Percentiles rank a stretch among this genome's conserved stretches.
These are phyloP conservation scores for Drosophila monieri DNA, from an alignment of 2,888 invertebrate species.

Conservation along the genomic window DNA sequence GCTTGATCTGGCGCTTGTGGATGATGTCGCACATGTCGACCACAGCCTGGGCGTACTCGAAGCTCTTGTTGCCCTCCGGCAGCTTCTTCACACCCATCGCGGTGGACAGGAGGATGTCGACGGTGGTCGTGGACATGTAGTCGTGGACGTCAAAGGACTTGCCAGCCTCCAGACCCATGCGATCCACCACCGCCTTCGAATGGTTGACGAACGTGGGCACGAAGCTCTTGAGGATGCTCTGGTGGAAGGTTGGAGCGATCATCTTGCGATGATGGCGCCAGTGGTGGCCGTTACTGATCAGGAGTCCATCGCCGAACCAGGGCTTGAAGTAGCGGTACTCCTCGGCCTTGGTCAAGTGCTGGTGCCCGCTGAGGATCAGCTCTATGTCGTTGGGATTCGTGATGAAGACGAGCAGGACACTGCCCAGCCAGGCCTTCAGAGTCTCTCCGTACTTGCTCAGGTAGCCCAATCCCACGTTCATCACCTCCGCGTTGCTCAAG, in stretches of 20 bases:
- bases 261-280: conserved; percentile 93
- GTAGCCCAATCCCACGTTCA: conserved; percentile 66
- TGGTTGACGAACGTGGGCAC: conserved; percentile 91
- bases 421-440: conserved; percentile 91
- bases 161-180: conserved; percentile 87
- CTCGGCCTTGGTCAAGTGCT: conserved; percentile 90
- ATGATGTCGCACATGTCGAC: conserved; percentile 94
- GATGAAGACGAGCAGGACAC: conserved; percentile 88
- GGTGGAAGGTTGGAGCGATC: conserved; percentile 93
- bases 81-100: conserved; percentile 92
- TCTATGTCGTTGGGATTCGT: conserved; percentile 89
- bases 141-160: conserved; percentile 91
- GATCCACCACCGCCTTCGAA: conserved; percentile 88
- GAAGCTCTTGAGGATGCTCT: conserved; percentile 92
- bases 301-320: conserved; percentile 91
- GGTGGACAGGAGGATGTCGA: conserved; percentile 91
- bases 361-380: conserved; percentile 89
- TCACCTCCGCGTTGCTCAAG: conserved; percentile 85
- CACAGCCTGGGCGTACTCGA: conserved; percentile 93
- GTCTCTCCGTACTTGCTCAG: conserved; percentile 86
- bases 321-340: conserved; percentile 91
- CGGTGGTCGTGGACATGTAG: conserved; percentile 91
- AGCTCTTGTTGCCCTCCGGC: conserved; percentile 88
- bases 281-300: conserved; percentile 91
- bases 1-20: conserved; percentile 90